These are phyloP conservation scores for Vipera latastei DNA, from an alignment of 2,797 vertebrate species.

Conservation along the genomic window DNA sequence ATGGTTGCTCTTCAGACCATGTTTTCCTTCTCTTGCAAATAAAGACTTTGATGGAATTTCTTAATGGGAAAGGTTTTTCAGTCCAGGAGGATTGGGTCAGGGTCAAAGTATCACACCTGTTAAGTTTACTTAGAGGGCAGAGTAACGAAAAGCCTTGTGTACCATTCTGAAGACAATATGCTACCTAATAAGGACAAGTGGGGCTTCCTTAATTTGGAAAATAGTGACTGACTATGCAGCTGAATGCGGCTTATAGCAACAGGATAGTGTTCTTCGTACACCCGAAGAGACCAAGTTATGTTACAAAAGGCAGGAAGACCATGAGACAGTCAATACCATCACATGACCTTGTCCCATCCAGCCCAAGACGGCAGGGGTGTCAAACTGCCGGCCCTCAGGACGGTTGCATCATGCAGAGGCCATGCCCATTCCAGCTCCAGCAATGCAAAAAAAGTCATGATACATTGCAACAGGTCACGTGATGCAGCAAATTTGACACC, in stretches of 20 bases:
- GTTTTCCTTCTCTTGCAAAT: too few relatives aligned
- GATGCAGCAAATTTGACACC: too few relatives aligned
- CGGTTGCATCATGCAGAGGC: too few relatives aligned
- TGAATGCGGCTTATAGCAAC: neutral
- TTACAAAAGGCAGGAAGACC: neutral
- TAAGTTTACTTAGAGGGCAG: neutral
- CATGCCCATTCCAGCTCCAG: too few relatives aligned
- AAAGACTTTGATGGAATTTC: neutral
- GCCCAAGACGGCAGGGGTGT: too few relatives aligned
- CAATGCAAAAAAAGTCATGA: too few relatives aligned
- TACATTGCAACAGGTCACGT: too few relatives aligned
- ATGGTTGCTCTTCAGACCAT: neutral
- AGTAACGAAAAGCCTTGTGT: neutral
- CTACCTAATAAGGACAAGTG: neutral
- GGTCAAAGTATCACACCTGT: neutral
- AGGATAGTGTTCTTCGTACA: accelerated
- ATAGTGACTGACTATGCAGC: neutral
- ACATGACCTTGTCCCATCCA: neutral
- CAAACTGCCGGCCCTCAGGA: too few relatives aligned
- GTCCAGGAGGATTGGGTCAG: neutral
- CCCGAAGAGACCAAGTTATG: neutral
- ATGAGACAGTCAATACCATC: neutral
- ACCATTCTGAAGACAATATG: neutral
- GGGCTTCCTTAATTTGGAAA: neutral
- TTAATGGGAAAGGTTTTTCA: neutral